Evolutionary conservation across 2,797 vertebrate genomes (phyloP).

Genomic region (Dromococcyx pavoninus): DNA sequence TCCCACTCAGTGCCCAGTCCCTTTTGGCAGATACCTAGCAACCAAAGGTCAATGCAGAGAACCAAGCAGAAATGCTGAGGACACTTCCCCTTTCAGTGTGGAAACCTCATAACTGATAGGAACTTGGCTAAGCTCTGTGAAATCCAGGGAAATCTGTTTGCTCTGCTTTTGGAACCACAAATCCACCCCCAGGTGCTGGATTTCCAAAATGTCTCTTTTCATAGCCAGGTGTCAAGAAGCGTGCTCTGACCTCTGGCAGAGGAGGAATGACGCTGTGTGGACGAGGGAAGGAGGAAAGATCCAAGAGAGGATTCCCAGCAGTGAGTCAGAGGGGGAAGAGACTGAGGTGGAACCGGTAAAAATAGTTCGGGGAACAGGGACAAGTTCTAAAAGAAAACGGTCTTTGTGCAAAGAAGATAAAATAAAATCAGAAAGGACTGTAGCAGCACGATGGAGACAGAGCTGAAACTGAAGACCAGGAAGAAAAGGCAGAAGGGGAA

Average conservation of each 20-base stretch:
- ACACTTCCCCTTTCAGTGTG: background rate
- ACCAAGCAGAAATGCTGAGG: background rate
- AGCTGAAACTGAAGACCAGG: background rate
- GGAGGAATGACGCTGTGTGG: background rate
- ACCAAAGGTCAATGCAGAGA: background rate
- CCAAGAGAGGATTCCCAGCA: constrained; percentile 48
- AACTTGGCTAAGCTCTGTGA: background rate
- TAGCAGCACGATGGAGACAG: background rate
- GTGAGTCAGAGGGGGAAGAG: constrained; percentile 30
- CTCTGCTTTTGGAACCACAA: background rate
- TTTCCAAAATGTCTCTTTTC: background rate
- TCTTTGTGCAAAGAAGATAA: constrained; percentile 49
- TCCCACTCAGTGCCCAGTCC: background rate
- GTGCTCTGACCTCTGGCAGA: background rate
- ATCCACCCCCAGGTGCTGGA: background rate
- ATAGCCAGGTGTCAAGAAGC: background rate
- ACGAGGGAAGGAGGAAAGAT: background rate
- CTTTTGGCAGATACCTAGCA: background rate
- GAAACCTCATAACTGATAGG: background rate
- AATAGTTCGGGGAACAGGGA: background rate
- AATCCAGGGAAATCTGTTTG: background rate
- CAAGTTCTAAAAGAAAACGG: constrained; percentile 6
- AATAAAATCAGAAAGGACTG: constrained; percentile 50
- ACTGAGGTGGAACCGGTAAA: constrained; percentile 10
- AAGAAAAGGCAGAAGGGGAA: background rate